Evolutionary conservation across 2,113 vertebrate species (phyloP).

Genomic region (Eubucco bourcierii): DNA sequence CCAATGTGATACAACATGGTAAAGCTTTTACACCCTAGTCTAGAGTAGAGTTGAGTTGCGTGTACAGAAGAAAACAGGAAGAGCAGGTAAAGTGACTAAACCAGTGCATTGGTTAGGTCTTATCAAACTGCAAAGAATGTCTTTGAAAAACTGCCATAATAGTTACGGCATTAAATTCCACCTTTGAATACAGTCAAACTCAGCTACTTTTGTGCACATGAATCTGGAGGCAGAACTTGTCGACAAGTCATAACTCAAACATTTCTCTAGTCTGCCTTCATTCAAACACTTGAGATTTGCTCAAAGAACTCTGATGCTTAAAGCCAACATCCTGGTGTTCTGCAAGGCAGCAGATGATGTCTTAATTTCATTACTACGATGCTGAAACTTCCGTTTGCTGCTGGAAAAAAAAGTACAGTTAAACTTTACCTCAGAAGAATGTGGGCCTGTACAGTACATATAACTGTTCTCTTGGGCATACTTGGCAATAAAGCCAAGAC

Average conservation of each 20-base stretch:
- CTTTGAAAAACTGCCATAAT: neutral
- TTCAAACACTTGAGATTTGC: neutral
- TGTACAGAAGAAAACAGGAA: neutral
- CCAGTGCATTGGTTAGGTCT: neutral
- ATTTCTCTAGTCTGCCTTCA: neutral
- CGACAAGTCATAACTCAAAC: neutral
- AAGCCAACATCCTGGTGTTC: neutral
- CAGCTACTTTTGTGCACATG: neutral
- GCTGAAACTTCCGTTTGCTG: neutral
- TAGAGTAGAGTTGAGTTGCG: neutral
- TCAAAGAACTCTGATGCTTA: neutral
- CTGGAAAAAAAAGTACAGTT: neutral
- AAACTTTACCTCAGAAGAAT: conserved; percentile 2
- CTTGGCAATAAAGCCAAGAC: neutral
- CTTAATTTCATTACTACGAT: neutral
- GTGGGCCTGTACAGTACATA: neutral
- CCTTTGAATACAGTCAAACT: neutral
- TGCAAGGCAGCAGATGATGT: neutral
- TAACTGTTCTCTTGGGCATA: neutral
- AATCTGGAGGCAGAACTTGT: neutral
- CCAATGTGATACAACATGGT: rapidly evolving
- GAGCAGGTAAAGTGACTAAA: neutral
- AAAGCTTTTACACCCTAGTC: neutral
- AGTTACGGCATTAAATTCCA: neutral
- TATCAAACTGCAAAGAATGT: neutral